These are phyloP conservation scores for Brachyistius frenatus DNA, from an alignment of 2,113 vertebrate species.

Conservation along the genomic window DNA sequence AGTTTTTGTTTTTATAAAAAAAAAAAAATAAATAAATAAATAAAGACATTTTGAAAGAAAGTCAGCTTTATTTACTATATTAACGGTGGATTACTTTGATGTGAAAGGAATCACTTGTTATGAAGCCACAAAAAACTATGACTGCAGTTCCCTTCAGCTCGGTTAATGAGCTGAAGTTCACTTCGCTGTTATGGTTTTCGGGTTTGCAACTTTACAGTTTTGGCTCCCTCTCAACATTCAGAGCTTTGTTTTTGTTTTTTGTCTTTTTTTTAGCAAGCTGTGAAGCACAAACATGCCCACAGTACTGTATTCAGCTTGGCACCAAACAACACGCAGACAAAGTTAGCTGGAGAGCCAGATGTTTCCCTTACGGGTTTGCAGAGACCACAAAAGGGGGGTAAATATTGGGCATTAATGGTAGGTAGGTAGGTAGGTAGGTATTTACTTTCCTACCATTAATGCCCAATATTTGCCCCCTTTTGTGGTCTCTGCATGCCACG, in stretches of 20 bases:
- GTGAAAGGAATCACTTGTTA: background rate
- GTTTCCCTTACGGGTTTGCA: background rate
- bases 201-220: background rate
- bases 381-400: background rate
- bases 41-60: too few relatives aligned
- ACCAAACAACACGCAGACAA: background rate
- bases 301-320: background rate
- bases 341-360: slow-evolving; percentile 7
- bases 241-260: background rate
- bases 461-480: background rate
- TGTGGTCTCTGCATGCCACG: background rate
- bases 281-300: background rate
- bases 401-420: background rate
- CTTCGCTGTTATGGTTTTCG: background rate
- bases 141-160: background rate
- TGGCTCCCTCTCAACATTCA: background rate
- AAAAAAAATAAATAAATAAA: too few relatives aligned
- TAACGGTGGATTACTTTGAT: background rate
- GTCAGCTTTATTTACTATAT: background rate
- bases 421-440: too few relatives aligned
- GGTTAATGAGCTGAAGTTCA: background rate
- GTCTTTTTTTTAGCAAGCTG: background rate
- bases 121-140: background rate
- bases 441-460: background rate
- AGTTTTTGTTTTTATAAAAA: too few relatives aligned